phyloP scores from a whole-genome alignment of 1,140 invertebrate genomes.

The Listronotus oregonensis region DNA sequence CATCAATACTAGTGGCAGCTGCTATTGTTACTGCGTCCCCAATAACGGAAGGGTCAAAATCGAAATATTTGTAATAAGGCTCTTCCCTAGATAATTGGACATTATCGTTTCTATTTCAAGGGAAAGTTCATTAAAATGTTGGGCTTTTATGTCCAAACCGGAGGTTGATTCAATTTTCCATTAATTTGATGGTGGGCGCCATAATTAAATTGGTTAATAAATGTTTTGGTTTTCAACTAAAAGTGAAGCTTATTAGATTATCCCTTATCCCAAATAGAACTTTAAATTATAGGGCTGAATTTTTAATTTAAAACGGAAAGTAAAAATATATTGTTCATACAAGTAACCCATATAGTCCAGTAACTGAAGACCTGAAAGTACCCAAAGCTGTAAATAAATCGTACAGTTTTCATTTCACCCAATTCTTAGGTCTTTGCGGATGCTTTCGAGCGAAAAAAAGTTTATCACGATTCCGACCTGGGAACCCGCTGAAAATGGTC shows the following conservation, averaged over 20 bases:
- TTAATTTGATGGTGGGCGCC: slow-evolving; percentile 9
- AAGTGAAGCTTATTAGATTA: slow-evolving; percentile 2
- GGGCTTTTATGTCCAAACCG: slow-evolving; percentile 18
- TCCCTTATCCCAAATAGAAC: too few relatives aligned
- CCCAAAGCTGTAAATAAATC: too few relatives aligned
- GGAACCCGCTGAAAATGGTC: too few relatives aligned
- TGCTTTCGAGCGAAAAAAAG: too few relatives aligned
- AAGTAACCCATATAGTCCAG: too few relatives aligned
- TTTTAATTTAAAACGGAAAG: too few relatives aligned
- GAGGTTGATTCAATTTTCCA: slow-evolving; percentile 31
- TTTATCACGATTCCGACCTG: too few relatives aligned
- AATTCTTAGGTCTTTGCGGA: too few relatives aligned
- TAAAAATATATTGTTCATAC: too few relatives aligned
- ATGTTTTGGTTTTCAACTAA: slow-evolving; percentile 8
- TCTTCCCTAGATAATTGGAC: slow-evolving; percentile 30
- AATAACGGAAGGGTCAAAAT: slow-evolving; percentile 21
- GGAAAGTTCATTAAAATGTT: slow-evolving; percentile 31
- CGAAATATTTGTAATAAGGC: slow-evolving; percentile 32
- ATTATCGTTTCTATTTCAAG: slow-evolving; percentile 29
- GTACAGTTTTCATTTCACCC: too few relatives aligned
- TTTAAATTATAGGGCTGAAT: too few relatives aligned
- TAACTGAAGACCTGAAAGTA: too few relatives aligned
- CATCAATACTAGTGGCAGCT: slow-evolving; percentile 11
- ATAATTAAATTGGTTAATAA: slow-evolving; percentile 24
- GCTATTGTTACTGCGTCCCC: slow-evolving; percentile 10